Conservation (phyloP, 2,797 vertebrate species). For the Squalus acanthias region DNA sequence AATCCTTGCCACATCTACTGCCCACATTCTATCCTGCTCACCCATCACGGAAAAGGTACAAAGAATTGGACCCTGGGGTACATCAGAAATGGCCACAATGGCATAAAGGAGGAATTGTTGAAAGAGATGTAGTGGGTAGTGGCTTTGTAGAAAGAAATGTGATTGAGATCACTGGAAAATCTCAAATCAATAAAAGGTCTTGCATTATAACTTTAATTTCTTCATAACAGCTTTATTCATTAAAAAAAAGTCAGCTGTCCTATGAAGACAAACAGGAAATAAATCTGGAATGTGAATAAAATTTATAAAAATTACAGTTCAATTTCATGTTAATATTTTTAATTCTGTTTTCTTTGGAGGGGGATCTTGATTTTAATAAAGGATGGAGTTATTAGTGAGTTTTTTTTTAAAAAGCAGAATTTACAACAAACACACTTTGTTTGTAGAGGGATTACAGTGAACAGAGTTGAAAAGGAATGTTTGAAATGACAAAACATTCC, state of each 20-base stretch:
- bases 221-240: not conserved
- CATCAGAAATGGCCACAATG: too few relatives aligned
- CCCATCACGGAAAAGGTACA: not conserved
- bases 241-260: not conserved
- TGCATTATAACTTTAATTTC: not conserved
- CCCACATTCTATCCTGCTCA: too few relatives aligned
- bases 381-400: not conserved
- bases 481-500: not conserved
- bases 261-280: conserved; percentile 17
- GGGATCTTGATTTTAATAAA: not conserved
- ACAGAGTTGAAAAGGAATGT: not conserved
- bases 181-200: not conserved
- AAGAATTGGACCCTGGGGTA: too few relatives aligned
- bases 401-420: not conserved
- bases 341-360: not conserved
- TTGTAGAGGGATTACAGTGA: not conserved
- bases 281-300: not conserved
- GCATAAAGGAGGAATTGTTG: not conserved
- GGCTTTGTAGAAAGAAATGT: not conserved
- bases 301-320: not conserved
- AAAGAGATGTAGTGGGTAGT: not conserved
- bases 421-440: not conserved
- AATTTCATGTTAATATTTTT: not conserved
- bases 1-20: too few relatives aligned
- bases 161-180: not conserved